phyloP scores from a whole-genome alignment of 2,888 invertebrate species.

The Dicyrtomina minuta region DNA sequence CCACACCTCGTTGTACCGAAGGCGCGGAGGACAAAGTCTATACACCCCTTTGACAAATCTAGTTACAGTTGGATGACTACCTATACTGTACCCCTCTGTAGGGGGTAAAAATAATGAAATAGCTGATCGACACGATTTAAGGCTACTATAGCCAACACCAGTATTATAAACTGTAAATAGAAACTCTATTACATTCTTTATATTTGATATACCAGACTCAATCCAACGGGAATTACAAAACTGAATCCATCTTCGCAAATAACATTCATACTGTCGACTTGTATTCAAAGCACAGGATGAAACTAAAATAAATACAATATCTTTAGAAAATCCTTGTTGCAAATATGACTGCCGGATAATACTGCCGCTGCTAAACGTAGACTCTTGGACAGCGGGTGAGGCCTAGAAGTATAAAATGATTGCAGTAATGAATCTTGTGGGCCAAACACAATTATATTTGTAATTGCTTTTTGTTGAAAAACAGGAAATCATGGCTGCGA shows the following conservation, averaged over 20 bases:
- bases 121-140: too few species aligned
- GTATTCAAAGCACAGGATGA: background rate
- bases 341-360: background rate
- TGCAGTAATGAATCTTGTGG: background rate
- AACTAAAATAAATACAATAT: background rate
- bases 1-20: conserved; percentile 10
- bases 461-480: background rate
- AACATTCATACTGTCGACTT: background rate
- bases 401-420: background rate
- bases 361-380: background rate
- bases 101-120: conserved; percentile 10
- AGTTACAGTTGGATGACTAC: conserved; percentile 16
- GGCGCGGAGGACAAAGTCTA: conserved; percentile 15
- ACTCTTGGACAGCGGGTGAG: background rate
- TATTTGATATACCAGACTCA: background rate
- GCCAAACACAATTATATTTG: background rate
- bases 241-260: background rate
- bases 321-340: background rate
- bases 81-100: conserved; percentile 8
- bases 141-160: conserved; percentile 8
- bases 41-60: conserved; percentile 28
- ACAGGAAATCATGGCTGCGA: background rate
- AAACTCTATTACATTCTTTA: conserved; percentile 17
- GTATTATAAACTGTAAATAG: background rate
- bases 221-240: background rate